Base-by-base conservation (phyloP, 1,140 invertebrate species). In the Prorops nasuta region DNA sequence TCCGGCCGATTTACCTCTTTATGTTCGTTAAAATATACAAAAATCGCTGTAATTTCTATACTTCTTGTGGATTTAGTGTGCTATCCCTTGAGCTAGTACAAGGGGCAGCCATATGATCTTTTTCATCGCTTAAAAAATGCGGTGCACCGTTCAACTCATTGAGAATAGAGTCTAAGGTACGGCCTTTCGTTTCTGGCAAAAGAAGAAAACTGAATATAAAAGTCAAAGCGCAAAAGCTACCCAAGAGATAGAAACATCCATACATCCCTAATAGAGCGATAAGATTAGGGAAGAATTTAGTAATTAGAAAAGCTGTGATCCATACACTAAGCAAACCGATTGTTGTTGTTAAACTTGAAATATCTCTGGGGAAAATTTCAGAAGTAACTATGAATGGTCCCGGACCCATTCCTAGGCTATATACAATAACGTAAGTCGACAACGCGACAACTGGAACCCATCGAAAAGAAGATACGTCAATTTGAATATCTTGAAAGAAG, bases 121-220 rank as follows among this genome's bases (percentile, higher is more conserved):
- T n/a, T n/a, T n/a, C n/a, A n/a, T n/a, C n/a, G n/a, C n/a, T n/a
- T n/a, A n/a, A n/a, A n/a, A n/a, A n/a, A n/a, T n/a, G n/a, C 37
- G 1, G 47, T 31, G 12, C 43, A 7, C 68, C 68, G 22, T 64
- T 64, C 1, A 79, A 58, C 49, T 73, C 64, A 16, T 67, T 56
- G 0, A 78, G 21, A 40, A 87, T 84, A 38, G 84, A 78, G 41
- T 86, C 83, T 17, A 85, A 64, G 4, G 64, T 74, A 24, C 74
- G 74, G 0, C 84, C 84, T 58, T 85, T 87, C 0, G 86, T 88
- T 66, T 88, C 86, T 1, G 86, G 86, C 1, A 87, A 58, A 8
- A 83, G 58, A 1, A 51, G 72, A 45, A 62, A 82, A 58, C 44
- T 54, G 19, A 74, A 71, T 0, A 68, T 1, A 37, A 70, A 67